Base-by-base conservation (phyloP, 2,888 invertebrate genomes). In the Dorcus parallelipipedus region DNA sequence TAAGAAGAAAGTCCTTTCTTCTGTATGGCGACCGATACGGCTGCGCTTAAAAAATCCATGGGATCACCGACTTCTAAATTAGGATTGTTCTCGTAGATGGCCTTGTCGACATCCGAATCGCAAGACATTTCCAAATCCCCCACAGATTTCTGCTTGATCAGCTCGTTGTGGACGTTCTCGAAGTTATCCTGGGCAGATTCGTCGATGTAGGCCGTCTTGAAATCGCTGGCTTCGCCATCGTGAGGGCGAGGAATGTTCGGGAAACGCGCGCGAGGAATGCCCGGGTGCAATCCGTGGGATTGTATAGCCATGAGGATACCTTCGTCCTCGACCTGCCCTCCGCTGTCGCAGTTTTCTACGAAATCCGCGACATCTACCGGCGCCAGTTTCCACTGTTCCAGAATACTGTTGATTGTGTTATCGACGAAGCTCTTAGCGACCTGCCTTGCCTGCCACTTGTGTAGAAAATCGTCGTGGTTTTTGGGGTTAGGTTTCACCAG, bases 241-340 rank as follows among this genome's bases (percentile, higher is more conserved):
- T 9, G n/a, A 33, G 5, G 26, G 38, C 14, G 26, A 10, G 9
- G 17, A 42, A 14, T 42, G 17, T 42, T 42, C 17, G 6, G 17
- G 17, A 42, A 49, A 9, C 50, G 14, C 17, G 17, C 20, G 42
- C 41, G 50, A 23, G 42, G 49, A 38, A 8, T 48, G 39, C 56
- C 69, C 68, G 71, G 72, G 72, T 85, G 86, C 57, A 89, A 75
- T 0, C 89, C 89, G 70, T 88, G 87, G 52, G 86, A 86, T 54
- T 85, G 85, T 67, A 89, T 89, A 3, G 89, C 89, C 88, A 88
- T 89, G 38, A 86, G 77, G 55, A 89, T 88, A 1, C 88, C 89
- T 72, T 86, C 86, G 70, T 88, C 86, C 76, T 88, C 88, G 70
- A 88, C 81, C 59, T 82, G 82, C 38, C 84, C 83, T 61, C 82